phyloP scores from a whole-genome alignment of 2,113 vertebrate species.

The Talpa occidentalis region DNA sequence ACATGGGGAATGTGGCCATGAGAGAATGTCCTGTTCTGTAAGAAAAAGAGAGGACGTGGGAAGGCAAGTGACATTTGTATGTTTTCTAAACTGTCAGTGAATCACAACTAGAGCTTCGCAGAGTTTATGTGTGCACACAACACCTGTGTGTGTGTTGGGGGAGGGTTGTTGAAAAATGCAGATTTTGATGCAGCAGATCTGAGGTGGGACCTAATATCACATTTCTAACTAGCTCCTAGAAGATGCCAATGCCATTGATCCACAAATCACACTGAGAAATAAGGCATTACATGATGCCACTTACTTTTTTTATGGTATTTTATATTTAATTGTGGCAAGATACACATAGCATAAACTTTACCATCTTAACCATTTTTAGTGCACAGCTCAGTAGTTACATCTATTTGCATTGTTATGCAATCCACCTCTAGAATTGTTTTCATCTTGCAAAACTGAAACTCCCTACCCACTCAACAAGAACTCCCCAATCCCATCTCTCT shows the following conservation, averaged over 20 bases:
- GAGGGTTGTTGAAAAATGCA: background rate
- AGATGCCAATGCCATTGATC: too few relatives aligned
- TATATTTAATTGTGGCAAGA: background rate
- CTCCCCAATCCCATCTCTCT: background rate
- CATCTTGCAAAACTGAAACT: background rate
- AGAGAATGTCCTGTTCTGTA: background rate
- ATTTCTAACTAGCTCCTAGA: background rate
- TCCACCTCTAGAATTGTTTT: background rate
- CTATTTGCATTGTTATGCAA: background rate
- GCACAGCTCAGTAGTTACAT: background rate
- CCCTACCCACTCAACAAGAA: background rate
- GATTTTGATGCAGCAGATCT: background rate
- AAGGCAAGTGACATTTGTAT: background rate
- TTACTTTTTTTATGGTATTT: background rate
- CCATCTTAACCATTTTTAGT: background rate
- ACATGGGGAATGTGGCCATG: fast-evolving
- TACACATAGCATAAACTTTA: background rate
- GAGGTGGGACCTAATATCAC: background rate
- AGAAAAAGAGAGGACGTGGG: background rate
- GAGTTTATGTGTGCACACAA: background rate
- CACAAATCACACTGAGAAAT: background rate
- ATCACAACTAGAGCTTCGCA: background rate
- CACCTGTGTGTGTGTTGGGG: background rate
- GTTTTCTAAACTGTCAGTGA: background rate
- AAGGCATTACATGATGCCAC: background rate